A percentile compares a stretch with the other conserved stretches of the same genome.
These are phyloP conservation scores for Loris lydekkerianus DNA, from an alignment of 2,797 vertebrate genomes.

Conservation along the genomic window DNA sequence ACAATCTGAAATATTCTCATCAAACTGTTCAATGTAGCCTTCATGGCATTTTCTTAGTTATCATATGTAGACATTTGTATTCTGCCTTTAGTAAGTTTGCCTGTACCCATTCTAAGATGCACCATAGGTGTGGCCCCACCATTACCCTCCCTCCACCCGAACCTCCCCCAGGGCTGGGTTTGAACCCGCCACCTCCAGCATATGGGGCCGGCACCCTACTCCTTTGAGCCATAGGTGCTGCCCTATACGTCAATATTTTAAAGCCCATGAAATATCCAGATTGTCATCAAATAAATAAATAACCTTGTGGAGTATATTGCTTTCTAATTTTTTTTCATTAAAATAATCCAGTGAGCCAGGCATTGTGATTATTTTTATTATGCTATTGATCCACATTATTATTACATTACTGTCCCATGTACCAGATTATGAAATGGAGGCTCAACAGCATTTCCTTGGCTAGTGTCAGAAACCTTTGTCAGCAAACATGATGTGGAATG, in stretches of 20 bases:
- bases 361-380: conserved; percentile 3
- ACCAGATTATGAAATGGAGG: not conserved
- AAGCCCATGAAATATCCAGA: not conserved
- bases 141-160: too few species aligned
- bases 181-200: too few species aligned
- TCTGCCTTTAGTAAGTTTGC: too few species aligned
- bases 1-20: too few species aligned
- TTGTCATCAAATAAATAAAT: conserved; percentile 27
- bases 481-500: not conserved
- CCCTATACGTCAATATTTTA: not conserved
- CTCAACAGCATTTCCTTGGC: not conserved
- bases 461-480: not conserved
- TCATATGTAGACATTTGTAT: too few species aligned
- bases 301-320: not conserved
- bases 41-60: too few species aligned
- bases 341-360: not conserved
- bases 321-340: not conserved
- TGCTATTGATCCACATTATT: not conserved
- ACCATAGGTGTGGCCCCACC: too few species aligned
- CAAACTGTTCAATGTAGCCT: too few species aligned
- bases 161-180: too few species aligned
- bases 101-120: too few species aligned
- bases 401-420: not conserved
- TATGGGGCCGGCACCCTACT: too few species aligned
- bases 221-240: too few species aligned